A percentile compares a stretch with the other conserved stretches of the same genome.
Evolutionary conservation across 1,140 invertebrate genomes (phyloP).

Genomic region (Riptortus pedestris): DNA sequence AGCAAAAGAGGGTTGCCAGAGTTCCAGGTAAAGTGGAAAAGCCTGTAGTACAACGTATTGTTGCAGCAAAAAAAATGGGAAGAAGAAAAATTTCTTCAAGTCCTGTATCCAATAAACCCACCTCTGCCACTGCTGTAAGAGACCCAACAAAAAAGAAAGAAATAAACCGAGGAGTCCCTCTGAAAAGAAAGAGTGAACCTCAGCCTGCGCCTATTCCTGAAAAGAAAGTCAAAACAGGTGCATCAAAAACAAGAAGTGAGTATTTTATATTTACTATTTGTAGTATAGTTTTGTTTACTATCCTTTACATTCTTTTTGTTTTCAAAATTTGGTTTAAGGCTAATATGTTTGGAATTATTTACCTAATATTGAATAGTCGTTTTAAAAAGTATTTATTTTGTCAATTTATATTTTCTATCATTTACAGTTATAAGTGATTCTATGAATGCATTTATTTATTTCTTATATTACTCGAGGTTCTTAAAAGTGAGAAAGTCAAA

Average conservation of each 20-base stretch:
- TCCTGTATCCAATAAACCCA: neutral
- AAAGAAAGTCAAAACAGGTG: slow-evolving; percentile 10
- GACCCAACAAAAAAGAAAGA: neutral
- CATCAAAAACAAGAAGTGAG: slow-evolving; percentile 29
- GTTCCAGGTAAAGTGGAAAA: slow-evolving; percentile 17
- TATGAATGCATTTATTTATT: no score
- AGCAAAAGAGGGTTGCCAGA: slow-evolving; percentile 1
- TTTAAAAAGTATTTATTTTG: no score
- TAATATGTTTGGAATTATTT: no score
- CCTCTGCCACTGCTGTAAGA: neutral
- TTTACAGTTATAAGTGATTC: no score
- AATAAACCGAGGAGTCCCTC: neutral
- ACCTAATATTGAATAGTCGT: no score
- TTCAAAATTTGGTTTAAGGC: no score
- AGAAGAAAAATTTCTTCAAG: neutral
- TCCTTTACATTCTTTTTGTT: no score
- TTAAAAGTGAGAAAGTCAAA: no score
- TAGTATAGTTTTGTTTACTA: neutral
- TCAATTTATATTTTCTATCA: no score
- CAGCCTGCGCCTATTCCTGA: neutral
- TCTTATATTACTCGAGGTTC: no score
- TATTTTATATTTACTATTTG: neutral
- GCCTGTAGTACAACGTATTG: neutral
- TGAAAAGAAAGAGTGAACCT: slow-evolving; percentile 13
- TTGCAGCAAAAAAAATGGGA: slow-evolving; percentile 17